Base-by-base conservation (phyloP, 2,888 invertebrate genomes). In the Pterostichus madidus region DNA sequence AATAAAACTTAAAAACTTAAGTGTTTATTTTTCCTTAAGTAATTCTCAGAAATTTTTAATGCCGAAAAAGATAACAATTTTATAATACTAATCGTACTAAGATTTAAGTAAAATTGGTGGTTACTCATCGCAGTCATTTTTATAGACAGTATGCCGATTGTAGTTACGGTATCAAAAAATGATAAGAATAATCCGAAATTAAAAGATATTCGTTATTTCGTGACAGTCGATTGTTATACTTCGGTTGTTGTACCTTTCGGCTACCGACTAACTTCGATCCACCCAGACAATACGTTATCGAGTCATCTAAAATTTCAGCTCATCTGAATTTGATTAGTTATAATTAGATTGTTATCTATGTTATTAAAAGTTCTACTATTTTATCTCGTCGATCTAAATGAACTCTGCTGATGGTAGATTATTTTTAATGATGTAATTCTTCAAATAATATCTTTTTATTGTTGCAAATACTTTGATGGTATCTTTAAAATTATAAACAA, bases 341-440 rank as follows among this genome's bases (percentile, higher is more conserved):
- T 81, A 81, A 81, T 81, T 81, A 81, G 81, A 81, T 81, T 44
- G 39, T 73, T 81, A 81, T 81, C 81, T 73, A 75, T 39, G 81
- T 81, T 81, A 81, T 81, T 81, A 81, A 81, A 81, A 81, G 59
- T 81, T 81, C 59, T 75, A 61, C 56, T 81, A 44, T 75, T 39
- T 79, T 79, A 64, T 79, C 64, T 49, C 59, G 13, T 17, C 10
- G 13, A 80, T 80, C 80, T 80, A 80, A 80, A 80, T 73, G 73
- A 80, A 52, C 52, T 75, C 53, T 52, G 75, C 75, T 75, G 75
- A 53, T 75, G 75, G 52, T 17, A 53, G 52, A 53, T 53, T 75
- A 75, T 32, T 53, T 75, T 75, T 75, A 75, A 75, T 75, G 75
- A 75, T 75, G 75, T 75, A 75, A 75, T 75, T 75, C 53, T 75